Evolutionary conservation across 1,140 invertebrate species (phyloP), one percentile per base, ranked within the genome.

Genomic region (Ceratosolen fusciceps): DNA sequence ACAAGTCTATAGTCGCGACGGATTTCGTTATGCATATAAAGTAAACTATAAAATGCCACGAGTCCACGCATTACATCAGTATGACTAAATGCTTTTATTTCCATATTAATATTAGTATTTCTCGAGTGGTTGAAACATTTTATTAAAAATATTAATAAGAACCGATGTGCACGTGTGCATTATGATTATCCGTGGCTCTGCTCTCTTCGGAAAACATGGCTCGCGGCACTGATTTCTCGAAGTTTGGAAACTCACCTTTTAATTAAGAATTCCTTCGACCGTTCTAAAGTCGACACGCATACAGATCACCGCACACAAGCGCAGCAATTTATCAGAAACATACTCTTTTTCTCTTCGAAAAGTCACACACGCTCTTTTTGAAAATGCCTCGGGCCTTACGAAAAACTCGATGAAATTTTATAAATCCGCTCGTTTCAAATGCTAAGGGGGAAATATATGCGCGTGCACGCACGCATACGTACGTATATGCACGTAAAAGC

Each of bases 11-110:
- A 65, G 60, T 65, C 34, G 60, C 60, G 34, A 65, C 60, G 31
- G 34, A 65, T 65, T 65, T 65, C 60, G 60, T 65, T 65, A 65
- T 65, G 60, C 60, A 65, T 65, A 65, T 65, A 65, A 65, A 65
- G 60, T 65, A 37, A 65, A 31, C 31, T 65, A 65, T 65, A 65
- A 65, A 60, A 10, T 29, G 26, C 26, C 58, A 37, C 60, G 31
- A 65, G 60, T 65, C 34, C 29, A 65, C 60, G 19, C 60, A 37
- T 65, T 65, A 65, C 60, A 65, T 65, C 60, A 65, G 60, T 65
- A 65, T 65, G 60, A 65, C 60, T 37, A 37, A 65, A 65, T 65
- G 31, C 60, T 65, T 65, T 65, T 65, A 65, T 65, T 65, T 65
- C 60, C 60, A 65, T 65, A 65, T 65, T 65, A 65, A 65, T 37